These are phyloP conservation scores for Rosalia funebris DNA, from an alignment of 2,888 invertebrate genomes.

Conservation along the genomic window DNA sequence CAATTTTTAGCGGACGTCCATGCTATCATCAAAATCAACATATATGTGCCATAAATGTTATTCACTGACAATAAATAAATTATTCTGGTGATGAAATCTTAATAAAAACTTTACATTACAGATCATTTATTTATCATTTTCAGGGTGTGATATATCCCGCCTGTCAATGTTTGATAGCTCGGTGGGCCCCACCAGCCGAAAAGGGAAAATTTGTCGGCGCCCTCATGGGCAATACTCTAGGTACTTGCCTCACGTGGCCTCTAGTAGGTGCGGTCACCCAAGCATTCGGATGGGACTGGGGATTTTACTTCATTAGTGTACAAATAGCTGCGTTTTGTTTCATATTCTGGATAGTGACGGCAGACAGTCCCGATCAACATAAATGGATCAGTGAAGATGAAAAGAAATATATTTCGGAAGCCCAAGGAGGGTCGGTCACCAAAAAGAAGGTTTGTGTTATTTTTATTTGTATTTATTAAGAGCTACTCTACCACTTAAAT, in stretches of 20 bases:
- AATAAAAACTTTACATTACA: too few relatives aligned
- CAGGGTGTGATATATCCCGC: constrained; percentile 74
- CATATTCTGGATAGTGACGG: constrained; percentile 72
- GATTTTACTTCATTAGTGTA: constrained; percentile 73
- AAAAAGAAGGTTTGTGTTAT: constrained; percentile 45
- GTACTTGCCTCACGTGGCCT: constrained; percentile 77
- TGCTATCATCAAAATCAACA: too few relatives aligned
- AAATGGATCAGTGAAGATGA: constrained; percentile 72
- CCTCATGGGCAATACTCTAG: constrained; percentile 78
- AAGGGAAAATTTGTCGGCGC: constrained; percentile 78
- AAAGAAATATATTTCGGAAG: constrained; percentile 68
- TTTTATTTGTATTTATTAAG: too few relatives aligned
- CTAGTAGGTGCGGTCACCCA: constrained; percentile 73
- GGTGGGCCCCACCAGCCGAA: constrained; percentile 80
- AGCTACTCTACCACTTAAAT: too few relatives aligned
- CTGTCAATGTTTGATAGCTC: constrained; percentile 73
- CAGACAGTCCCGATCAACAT: constrained; percentile 73
- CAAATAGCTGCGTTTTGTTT: constrained; percentile 68
- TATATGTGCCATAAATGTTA: too few relatives aligned
- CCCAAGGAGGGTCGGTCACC: constrained; percentile 47
- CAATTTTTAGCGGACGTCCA: too few relatives aligned
- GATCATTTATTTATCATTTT: constrained; percentile 34
- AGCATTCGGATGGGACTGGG: constrained; percentile 73
- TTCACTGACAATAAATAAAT: too few relatives aligned
- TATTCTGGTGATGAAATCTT: too few relatives aligned